Base-by-base conservation (phyloP, 2,113 vertebrate genomes). In the Arothron firmamentum region DNA sequence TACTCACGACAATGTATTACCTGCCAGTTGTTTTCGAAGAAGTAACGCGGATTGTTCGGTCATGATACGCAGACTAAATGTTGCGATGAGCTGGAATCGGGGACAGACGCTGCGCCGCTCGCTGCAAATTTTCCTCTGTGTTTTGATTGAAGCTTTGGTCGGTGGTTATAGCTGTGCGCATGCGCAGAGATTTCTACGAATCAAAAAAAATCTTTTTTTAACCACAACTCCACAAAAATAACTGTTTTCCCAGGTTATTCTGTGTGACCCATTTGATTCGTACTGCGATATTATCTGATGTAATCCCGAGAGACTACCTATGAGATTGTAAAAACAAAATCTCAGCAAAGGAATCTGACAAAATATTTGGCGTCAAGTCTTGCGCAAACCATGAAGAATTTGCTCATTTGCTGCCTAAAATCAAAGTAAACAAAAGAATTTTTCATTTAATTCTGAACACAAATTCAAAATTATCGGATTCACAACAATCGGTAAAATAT, bases 21-120 rank as follows among this genome's bases (percentile, higher is more conserved):
- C 90, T 90, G 90, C 90, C 69, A 91, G 69, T 84, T 91, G 90
- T 85, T 91, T 92, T 89, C 89, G 88, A 74, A 91, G 89, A 75
- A 91, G 88, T 64, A 91, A 69, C 48, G 87, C 88, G 70, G 89
- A 89, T 87, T 91, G 90, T 85, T 92, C 89, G 72, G 89, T 89
- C 89, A 92, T 91, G 76, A 83, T 89, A 88, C 70, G 87, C 66
- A 11, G 68, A 59, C 80, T 75, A 75, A 57, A 65, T 58, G 52
- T n/a, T 80, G 52, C 47, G 18, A 6, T 62, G 59, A 66, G 73
- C 61, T 70, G 74, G 52, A 52, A 34, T 56, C 34, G 66, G 54
- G n/a, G 16, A 45, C 38, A 54, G 62, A 43, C 52, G 20, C 41
- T 43, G 56, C 57, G 59, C 59, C 73, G 46, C 31, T 65, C 61